Conservation (phyloP, 2,113 vertebrate species). For the Dromas ardeola region DNA sequence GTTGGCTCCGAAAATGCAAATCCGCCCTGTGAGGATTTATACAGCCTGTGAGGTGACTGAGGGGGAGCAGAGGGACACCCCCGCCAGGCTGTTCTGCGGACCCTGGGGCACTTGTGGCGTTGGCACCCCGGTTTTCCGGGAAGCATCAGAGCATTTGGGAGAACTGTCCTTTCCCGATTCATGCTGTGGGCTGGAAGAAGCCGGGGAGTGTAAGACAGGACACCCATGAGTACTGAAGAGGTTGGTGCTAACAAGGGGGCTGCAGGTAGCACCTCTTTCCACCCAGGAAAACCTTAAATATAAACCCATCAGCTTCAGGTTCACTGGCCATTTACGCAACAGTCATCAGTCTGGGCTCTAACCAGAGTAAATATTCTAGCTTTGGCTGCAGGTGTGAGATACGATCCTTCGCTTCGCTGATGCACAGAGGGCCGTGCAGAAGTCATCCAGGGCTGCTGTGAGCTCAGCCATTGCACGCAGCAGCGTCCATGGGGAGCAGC, state of each 20-base stretch:
- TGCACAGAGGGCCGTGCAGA: neutral
- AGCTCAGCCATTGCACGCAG: neutral
- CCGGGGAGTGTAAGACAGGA: fast-evolving
- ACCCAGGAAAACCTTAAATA: neutral
- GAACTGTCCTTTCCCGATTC: fast-evolving
- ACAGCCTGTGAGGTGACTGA: neutral
- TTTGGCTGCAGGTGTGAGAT: neutral
- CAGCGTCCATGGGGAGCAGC: neutral
- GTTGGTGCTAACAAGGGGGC: neutral
- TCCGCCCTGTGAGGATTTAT: neutral
- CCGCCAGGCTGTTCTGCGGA: fast-evolving
- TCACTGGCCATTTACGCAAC: neutral
- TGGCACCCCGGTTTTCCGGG: neutral
- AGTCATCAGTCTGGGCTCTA: neutral
- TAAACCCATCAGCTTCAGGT: neutral
- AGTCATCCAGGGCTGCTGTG: neutral
- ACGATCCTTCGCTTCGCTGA: fast-evolving
- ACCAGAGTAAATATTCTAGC: neutral
- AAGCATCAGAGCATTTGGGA: fast-evolving
- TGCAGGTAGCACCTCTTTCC: neutral
- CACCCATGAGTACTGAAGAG: fast-evolving
- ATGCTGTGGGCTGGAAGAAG: neutral
- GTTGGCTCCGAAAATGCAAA: neutral
- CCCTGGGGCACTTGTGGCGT: fast-evolving
- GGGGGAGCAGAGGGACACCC: neutral